Evolutionary conservation across 2,888 invertebrate genomes (phyloP).

Genomic region (Eulithis testata): DNA sequence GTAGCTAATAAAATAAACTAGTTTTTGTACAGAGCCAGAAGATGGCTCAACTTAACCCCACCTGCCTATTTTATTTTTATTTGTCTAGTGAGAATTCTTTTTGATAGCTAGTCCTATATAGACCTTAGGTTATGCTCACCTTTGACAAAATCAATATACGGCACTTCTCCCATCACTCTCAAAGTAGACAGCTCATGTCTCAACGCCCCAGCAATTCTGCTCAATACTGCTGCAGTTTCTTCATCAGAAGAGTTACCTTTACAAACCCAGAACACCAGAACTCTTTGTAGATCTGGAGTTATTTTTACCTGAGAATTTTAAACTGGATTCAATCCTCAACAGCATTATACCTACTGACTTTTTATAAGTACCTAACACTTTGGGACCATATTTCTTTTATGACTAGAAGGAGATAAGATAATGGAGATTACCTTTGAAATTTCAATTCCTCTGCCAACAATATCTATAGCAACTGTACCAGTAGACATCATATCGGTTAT

Average conservation of each 20-base stretch:
- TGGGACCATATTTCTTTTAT: too few species aligned
- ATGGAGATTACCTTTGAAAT: slow-evolving; percentile 86
- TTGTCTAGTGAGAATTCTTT: too few species aligned
- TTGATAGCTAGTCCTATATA: too few species aligned
- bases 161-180: slow-evolving; percentile 90
- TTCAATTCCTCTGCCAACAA: slow-evolving; percentile 88
- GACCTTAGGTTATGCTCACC: slow-evolving; percentile 59
- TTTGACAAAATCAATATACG: slow-evolving; percentile 89
- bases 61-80: too few species aligned
- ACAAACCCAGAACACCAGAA: slow-evolving; percentile 90
- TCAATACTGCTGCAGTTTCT: slow-evolving; percentile 81
- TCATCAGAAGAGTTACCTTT: slow-evolving; percentile 79
- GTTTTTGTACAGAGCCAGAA: not conserved
- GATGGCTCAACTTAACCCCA: not conserved
- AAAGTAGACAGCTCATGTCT: slow-evolving; percentile 90
- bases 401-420: not conserved
- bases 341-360: too few species aligned
- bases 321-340: too few species aligned
- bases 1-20: slow-evolving; percentile 4
- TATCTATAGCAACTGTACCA: slow-evolving; percentile 85
- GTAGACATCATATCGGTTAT: slow-evolving; percentile 92
- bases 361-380: too few species aligned
- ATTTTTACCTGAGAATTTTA: slow-evolving; percentile 82
- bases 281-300: slow-evolving; percentile 85
- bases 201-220: slow-evolving; percentile 83